These are phyloP conservation scores for Caenorhabditis parvicauda DNA, from an alignment of 2,888 invertebrate genomes.

Conservation along the genomic window DNA sequence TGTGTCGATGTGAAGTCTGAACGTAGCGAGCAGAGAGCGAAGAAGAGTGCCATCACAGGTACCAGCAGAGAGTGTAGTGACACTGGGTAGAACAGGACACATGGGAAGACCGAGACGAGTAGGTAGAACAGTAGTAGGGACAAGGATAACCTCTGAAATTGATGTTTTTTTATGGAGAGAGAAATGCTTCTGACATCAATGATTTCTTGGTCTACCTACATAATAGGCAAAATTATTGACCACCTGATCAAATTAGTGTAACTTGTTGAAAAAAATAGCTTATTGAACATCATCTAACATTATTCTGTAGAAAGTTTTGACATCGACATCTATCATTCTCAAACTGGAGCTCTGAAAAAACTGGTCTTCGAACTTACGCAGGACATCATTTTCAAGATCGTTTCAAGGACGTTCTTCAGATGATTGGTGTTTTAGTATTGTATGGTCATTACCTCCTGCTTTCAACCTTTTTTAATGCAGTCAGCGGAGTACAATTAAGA, in stretches of 20 bases:
- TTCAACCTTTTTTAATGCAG: too few relatives aligned
- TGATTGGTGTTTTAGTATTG: too few relatives aligned
- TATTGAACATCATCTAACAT: neutral
- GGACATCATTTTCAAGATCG: too few relatives aligned
- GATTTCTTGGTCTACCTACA: too few relatives aligned
- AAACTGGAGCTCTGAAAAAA: too few relatives aligned
- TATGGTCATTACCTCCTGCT: too few relatives aligned
- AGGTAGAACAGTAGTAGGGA: slow-evolving; percentile 35
- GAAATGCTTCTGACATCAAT: too few relatives aligned
- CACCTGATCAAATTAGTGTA: neutral
- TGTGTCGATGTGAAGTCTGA: slow-evolving; percentile 23
- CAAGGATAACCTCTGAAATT: slow-evolving; percentile 34
- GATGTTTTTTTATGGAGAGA: neutral
- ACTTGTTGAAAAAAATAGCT: neutral
- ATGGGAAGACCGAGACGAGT: slow-evolving; percentile 35
- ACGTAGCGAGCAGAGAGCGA: slow-evolving; percentile 29
- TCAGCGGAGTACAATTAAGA: too few relatives aligned
- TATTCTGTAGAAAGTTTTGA: neutral
- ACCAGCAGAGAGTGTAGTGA: slow-evolving; percentile 31
- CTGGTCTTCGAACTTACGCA: too few relatives aligned
- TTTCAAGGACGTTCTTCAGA: too few relatives aligned
- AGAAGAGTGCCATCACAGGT: slow-evolving; percentile 32
- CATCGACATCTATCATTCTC: too few relatives aligned
- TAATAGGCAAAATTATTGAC: neutral
- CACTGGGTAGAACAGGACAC: slow-evolving; percentile 33